A percentile compares a stretch with the other conserved stretches of the same genome.
phyloP scores from a whole-genome alignment of 2,113 vertebrate species.

The Excalfactoria chinensis region DNA sequence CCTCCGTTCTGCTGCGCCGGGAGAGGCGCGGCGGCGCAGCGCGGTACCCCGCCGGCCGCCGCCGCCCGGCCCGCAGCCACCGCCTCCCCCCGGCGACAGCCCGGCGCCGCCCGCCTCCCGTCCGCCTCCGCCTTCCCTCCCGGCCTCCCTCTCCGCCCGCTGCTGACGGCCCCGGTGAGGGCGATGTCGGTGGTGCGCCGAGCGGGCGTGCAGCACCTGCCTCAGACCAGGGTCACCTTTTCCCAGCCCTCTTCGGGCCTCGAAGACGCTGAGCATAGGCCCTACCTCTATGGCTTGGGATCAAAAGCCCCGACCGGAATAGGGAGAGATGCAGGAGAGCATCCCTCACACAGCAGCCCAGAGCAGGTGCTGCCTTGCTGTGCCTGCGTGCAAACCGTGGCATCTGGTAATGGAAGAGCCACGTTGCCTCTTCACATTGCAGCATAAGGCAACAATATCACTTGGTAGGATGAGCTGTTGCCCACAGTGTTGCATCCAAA shows the following conservation, averaged over 20 bases:
- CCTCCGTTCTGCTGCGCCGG: background rate
- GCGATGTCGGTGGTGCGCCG: background rate
- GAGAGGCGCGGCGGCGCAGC: background rate
- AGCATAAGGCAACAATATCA: background rate
- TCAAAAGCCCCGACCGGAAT: background rate
- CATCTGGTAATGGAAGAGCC: background rate
- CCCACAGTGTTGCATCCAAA: accelerated
- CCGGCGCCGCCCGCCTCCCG: background rate
- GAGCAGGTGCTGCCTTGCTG: background rate
- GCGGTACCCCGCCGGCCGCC: background rate
- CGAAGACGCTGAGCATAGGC: background rate
- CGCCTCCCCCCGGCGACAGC: no score
- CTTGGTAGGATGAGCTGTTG: background rate
- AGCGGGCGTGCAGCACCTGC: background rate
- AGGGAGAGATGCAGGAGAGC: background rate
- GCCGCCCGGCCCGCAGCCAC: background rate
- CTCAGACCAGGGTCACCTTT: background rate
- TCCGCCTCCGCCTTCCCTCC: background rate
- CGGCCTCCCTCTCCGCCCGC: background rate
- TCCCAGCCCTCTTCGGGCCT: background rate
- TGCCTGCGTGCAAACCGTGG: background rate
- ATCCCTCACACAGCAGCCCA: background rate
- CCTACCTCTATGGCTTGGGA: background rate
- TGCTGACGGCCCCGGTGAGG: background rate
- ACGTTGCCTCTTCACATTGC: accelerated